Percentiles rank a stretch among this genome's conserved stretches.
Evolutionary conservation across 2,888 invertebrate species (phyloP).

Genomic region (Choristoneura rosaceana): DNA sequence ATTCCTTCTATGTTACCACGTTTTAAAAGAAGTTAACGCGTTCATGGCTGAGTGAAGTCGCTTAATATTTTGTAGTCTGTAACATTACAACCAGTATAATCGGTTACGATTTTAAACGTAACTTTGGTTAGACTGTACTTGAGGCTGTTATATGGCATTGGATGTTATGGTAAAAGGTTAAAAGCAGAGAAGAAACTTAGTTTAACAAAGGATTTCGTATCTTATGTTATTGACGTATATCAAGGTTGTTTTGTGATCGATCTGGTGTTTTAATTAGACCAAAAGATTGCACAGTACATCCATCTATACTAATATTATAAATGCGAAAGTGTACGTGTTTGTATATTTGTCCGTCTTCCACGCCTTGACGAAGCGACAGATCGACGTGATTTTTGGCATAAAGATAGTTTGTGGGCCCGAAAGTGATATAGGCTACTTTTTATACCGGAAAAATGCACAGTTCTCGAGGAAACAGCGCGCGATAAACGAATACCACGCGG

Average conservation of each 20-base stretch:
- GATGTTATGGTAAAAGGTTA: slow-evolving; percentile 11
- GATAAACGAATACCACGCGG: too few species aligned
- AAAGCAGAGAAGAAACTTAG: slow-evolving; percentile 7
- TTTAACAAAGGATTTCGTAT: slow-evolving; percentile 10
- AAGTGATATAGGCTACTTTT: too few species aligned
- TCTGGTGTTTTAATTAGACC: not conserved
- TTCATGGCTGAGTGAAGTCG: not conserved
- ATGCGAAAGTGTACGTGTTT: too few species aligned
- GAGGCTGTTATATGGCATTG: slow-evolving; percentile 15
- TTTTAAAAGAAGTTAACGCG: not conserved
- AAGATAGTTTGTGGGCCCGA: too few species aligned
- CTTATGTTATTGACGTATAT: not conserved
- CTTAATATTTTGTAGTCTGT: not conserved
- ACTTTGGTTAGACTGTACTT: not conserved
- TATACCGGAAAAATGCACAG: too few species aligned
- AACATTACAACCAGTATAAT: not conserved
- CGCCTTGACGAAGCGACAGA: too few species aligned
- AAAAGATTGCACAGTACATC: too few species aligned
- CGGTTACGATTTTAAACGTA: slow-evolving; percentile 17
- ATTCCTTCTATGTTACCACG: not conserved
- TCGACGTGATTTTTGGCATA: too few species aligned
- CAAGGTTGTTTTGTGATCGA: not conserved
- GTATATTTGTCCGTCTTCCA: too few species aligned
- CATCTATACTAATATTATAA: too few species aligned
- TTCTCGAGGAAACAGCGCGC: too few species aligned